phyloP scores from a whole-genome alignment of 2,113 vertebrate genomes.

The Australoheros scitulus region DNA sequence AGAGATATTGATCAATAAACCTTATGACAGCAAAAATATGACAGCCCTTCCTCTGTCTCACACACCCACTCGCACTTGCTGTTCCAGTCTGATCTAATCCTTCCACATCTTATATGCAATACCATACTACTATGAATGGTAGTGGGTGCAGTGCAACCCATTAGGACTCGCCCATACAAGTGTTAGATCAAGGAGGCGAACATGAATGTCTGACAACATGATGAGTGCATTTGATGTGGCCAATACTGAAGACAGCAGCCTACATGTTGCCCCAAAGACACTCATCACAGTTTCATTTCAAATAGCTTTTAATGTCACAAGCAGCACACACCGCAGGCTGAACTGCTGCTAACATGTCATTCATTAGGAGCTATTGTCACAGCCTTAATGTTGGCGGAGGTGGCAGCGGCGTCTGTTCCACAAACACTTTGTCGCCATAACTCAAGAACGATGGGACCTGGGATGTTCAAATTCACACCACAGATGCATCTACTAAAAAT shows the following conservation, averaged over 20 bases:
- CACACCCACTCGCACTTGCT: background rate
- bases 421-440: too few relatives aligned
- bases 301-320: constrained; percentile 16
- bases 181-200: background rate
- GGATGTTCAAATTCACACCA: too few relatives aligned
- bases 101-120: background rate
- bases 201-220: constrained; percentile 20
- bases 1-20: constrained; percentile 54
- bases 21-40: constrained; percentile 48
- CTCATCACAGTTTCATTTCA: constrained; percentile 18
- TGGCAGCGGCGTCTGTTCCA: too few relatives aligned
- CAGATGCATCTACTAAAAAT: too few relatives aligned
- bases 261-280: background rate
- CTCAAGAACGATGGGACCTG: too few relatives aligned
- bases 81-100: background rate
- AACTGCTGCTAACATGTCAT: background rate
- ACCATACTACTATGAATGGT: background rate
- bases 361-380: background rate
- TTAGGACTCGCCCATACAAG: background rate
- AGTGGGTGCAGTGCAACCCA: background rate
- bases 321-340: background rate
- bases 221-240: constrained; percentile 9
- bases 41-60: constrained; percentile 9
- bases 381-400: too few relatives aligned
- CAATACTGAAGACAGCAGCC: background rate